Conservation (phyloP, 2,113 vertebrate genomes). For the Myxocyprinus asiaticus region DNA sequence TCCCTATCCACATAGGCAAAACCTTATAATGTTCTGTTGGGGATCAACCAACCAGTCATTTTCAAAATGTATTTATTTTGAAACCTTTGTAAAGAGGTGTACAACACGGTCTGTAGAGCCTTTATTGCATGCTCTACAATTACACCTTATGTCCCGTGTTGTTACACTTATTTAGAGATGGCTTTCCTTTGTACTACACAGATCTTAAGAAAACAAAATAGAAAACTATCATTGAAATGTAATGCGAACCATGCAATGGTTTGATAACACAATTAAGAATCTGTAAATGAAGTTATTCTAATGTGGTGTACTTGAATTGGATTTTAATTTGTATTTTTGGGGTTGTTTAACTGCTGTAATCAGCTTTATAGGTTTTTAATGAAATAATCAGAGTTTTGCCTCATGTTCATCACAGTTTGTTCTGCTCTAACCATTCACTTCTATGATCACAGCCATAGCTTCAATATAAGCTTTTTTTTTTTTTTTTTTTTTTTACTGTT, state of each 20-base stretch:
- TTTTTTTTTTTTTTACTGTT: not conserved
- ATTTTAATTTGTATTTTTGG: no score
- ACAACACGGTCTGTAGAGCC: not conserved
- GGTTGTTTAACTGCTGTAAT: no score
- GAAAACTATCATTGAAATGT: not conserved
- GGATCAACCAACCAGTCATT: not conserved
- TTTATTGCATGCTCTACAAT: not conserved
- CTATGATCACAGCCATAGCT: not conserved
- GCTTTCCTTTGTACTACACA: not conserved
- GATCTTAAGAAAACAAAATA: not conserved
- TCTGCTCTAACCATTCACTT: slow-evolving; percentile 8
- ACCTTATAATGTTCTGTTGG: slow-evolving; percentile 22
- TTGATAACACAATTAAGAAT: no score
- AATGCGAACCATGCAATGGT: no score
- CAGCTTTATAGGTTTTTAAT: no score
- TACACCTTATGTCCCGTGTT: not conserved
- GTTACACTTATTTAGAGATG: not conserved
- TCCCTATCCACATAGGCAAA: slow-evolving; percentile 24
- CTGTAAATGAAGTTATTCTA: no score
- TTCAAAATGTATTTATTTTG: not conserved
- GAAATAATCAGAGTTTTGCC: not conserved
- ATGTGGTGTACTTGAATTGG: no score
- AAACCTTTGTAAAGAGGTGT: not conserved
- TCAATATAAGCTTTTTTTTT: not conserved
- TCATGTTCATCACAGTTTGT: slow-evolving; percentile 9